Conservation (phyloP, 2,797 vertebrate species). For the Chromobotia macracanthus region DNA sequence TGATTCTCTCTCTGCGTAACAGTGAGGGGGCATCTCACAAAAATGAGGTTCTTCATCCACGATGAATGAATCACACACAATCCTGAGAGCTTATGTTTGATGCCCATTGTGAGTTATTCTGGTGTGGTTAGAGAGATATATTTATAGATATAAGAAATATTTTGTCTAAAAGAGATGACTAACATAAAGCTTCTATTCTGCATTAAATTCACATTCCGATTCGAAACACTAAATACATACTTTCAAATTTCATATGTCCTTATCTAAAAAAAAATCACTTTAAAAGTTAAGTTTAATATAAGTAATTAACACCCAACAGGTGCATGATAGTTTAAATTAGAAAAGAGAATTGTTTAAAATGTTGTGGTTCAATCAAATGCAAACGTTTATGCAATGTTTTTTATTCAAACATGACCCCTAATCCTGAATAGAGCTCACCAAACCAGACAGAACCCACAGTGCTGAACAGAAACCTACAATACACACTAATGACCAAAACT, state of each 20-base stretch:
- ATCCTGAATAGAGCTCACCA: too few relatives aligned
- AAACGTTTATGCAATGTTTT: not conserved
- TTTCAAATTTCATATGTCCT: too few relatives aligned
- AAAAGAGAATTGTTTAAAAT: not conserved
- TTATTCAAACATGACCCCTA: not conserved
- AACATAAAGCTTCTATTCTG: too few relatives aligned
- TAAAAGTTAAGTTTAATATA: too few relatives aligned
- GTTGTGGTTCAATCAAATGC: too few relatives aligned
- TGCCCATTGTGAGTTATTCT: not conserved
- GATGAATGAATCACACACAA: slow-evolving; percentile 33
- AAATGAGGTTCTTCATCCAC: slow-evolving; percentile 3
- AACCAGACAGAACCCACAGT: not conserved
- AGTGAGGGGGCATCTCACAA: slow-evolving; percentile 53
- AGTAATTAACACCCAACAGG: too few relatives aligned
- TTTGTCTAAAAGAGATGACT: not conserved
- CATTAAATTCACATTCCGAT: too few relatives aligned
- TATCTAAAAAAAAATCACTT: too few relatives aligned
- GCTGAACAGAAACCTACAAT: not conserved
- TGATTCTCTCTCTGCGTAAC: slow-evolving; percentile 47
- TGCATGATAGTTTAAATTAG: too few relatives aligned
- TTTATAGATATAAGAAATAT: not conserved
- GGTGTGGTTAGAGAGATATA: not conserved
- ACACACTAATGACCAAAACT: not conserved
- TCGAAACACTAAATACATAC: too few relatives aligned
- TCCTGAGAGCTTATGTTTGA: not conserved